Evolutionary conservation across 2,888 invertebrate species (phyloP).

Genomic region (Rambutsinella grinnellia): DNA sequence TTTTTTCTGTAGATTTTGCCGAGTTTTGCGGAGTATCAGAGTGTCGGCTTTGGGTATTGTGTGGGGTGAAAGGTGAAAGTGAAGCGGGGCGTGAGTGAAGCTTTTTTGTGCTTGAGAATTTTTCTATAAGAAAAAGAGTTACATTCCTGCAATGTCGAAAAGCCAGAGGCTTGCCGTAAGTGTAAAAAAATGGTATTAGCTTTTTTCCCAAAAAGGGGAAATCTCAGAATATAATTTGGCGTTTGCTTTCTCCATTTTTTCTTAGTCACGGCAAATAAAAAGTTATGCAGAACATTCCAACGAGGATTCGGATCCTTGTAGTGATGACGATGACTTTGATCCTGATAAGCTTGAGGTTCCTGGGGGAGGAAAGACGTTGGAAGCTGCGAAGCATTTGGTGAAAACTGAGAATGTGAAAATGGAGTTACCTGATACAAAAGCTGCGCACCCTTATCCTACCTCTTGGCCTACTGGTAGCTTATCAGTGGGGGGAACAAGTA

Average conservation of each 20-base stretch:
- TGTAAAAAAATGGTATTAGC: neutral
- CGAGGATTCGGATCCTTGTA: constrained; percentile 63
- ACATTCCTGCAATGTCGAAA: constrained; percentile 18
- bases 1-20: neutral
- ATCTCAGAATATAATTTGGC: neutral
- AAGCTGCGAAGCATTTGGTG: constrained; percentile 74
- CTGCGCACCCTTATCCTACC: constrained; percentile 28
- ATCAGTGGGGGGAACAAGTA: constrained; percentile 34
- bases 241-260: too few relatives aligned
- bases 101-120: too few relatives aligned
- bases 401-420: constrained; percentile 49
- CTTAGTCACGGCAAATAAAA: constrained; percentile 42
- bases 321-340: constrained; percentile 77
- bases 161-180: constrained; percentile 42
- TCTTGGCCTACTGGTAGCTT: constrained; percentile 33
- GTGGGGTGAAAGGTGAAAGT: neutral
- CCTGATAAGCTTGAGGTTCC: constrained; percentile 93
- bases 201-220: neutral
- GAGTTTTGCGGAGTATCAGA: neutral
- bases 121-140: neutral
- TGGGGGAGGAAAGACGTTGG: constrained; percentile 90
- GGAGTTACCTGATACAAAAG: constrained; percentile 76
- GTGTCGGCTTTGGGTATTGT: neutral
- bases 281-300: constrained; percentile 52
- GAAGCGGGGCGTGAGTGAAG: too few relatives aligned